Base-by-base conservation (phyloP, 2,113 vertebrate species). In the Stigmatopora nigra region DNA sequence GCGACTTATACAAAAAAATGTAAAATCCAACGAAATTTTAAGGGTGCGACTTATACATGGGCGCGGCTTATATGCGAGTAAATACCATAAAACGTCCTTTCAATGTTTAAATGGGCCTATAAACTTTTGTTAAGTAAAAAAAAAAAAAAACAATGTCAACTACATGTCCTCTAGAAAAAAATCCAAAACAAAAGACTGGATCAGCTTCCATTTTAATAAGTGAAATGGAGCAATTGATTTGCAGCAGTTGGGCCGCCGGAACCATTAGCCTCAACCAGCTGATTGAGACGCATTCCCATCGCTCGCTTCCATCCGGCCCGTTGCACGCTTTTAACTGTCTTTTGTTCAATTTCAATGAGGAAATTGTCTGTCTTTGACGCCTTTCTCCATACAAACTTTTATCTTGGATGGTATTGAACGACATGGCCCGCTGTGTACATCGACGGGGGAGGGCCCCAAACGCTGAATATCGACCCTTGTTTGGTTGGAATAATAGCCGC, bases 261-360 rank as follows among this genome's bases (percentile, higher is more conserved):
- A 73, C 76, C 76, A 78, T 79, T 83, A 83, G 81, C 78, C 78
- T 76, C 75, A 78, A 80, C 78, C 65, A 78, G 74, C 75, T 84
- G 78, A 71, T 75, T 82, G 78, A 87, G 86, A 89, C 81, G 82
- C 72, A 76, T 77, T 88, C 76, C 79, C n/a, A n/a, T n/a, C 45
- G 75, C 71, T 48, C 3, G 72, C 45, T 58, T 58, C 77, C 82
- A 73, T 83, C 79, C 79, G 78, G 73, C 69, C 75, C 52, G 64
- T 62, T 68, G 66, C 10, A 53, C 70, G 78, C 73, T 71, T 55
- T 78, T 79, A 78, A 19, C 2, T 49, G 65, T 22, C 66, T 49
- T 59, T 72, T 22, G 73, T 45, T 11, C 35, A 71, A 78, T 73
- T 66, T 80, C 69, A 83, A 70, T 60, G 36, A 61, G 60, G 64